Evolutionary conservation across 2,888 invertebrate genomes (phyloP).

Genomic region (Lithosia quadra): DNA sequence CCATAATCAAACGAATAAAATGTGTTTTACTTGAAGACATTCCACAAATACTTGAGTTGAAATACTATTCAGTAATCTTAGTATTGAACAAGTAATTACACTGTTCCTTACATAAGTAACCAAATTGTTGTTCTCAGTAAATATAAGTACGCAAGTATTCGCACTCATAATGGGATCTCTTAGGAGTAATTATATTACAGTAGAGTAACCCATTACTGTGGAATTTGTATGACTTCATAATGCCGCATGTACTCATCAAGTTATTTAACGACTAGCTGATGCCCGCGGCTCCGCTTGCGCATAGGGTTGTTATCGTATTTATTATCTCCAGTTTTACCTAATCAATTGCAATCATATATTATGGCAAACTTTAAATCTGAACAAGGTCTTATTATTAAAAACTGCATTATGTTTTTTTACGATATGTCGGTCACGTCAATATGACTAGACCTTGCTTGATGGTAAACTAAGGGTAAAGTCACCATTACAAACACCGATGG

Average conservation of each 20-base stretch:
- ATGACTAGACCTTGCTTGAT: no score
- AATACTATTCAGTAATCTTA: not conserved
- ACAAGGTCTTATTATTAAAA: no score
- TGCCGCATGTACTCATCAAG: constrained; percentile 30
- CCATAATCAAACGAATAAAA: not conserved
- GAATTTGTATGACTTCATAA: constrained; percentile 45
- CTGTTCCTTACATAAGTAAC: constrained; percentile 4
- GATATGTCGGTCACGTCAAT: no score
- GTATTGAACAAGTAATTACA: constrained; percentile 11
- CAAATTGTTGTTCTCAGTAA: constrained; percentile 14
- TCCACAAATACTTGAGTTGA: not conserved
- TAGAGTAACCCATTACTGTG: constrained; percentile 33
- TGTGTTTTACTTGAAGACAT: not conserved
- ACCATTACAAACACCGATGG: no score
- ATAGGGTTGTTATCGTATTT: no score
- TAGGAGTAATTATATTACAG: constrained; percentile 39
- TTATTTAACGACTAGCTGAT: constrained; percentile 36
- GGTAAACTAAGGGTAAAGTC: no score
- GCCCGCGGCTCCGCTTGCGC: no score
- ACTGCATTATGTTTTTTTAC: no score
- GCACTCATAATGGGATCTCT: constrained; percentile 25
- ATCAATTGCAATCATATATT: no score
- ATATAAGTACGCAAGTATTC: constrained; percentile 16
- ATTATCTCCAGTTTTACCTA: no score
- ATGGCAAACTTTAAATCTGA: no score